Conservation (phyloP, 2,113 vertebrate species). For the Chloroceryle aenea region DNA sequence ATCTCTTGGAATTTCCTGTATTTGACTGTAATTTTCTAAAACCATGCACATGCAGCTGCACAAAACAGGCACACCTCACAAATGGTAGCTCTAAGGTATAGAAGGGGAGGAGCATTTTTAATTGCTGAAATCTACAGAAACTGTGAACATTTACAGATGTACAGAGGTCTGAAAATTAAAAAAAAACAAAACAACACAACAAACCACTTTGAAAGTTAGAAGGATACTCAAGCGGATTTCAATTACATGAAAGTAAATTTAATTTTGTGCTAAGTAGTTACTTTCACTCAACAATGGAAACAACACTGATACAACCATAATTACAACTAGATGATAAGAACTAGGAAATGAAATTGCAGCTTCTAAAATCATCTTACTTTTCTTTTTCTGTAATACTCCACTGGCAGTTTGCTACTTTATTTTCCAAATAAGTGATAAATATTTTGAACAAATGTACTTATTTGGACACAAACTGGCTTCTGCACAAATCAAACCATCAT, state of each 20-base stretch:
- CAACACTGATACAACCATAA: neutral
- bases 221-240: neutral
- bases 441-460: neutral
- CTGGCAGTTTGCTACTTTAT: neutral
- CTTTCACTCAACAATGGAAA: neutral
- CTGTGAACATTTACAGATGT: neutral
- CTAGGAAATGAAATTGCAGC: neutral
- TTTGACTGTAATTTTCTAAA: neutral
- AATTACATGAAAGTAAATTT: neutral
- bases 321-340: neutral
- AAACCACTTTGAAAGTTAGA: neutral
- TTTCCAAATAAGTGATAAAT: neutral
- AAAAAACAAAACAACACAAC: too few relatives aligned
- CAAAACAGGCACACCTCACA: neutral
- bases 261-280: neutral
- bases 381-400: neutral
- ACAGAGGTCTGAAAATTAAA: neutral
- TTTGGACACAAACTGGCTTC: neutral
- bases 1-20: neutral
- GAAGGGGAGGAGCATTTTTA: neutral
- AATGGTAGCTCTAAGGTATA: neutral
- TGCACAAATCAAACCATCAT: neutral
- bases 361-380: neutral
- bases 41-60: neutral
- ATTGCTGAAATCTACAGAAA: neutral